Percentiles rank a stretch among this genome's conserved stretches.
These are phyloP conservation scores for Macaria liturata DNA, from an alignment of 2,888 invertebrate species.

Conservation along the genomic window DNA sequence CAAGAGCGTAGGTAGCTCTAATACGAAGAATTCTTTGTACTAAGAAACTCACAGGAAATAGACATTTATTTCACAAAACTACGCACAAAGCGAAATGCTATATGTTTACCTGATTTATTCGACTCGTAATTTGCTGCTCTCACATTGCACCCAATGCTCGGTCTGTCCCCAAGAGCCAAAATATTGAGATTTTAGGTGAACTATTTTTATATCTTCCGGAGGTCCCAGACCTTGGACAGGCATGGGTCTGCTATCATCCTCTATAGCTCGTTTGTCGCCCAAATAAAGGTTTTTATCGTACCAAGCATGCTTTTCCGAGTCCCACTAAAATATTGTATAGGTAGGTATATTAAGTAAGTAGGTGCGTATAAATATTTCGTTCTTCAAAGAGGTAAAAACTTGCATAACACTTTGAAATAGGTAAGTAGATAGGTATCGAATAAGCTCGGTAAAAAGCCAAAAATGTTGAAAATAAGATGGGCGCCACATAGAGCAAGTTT, in stretches of 20 bases:
- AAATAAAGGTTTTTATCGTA: constrained; percentile 81
- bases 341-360: too few species aligned
- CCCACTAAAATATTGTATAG: constrained; percentile 12
- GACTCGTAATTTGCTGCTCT: constrained; percentile 31
- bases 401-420: background rate
- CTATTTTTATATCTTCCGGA: constrained; percentile 56
- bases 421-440: background rate
- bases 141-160: constrained; percentile 61
- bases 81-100: background rate
- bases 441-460: too few species aligned
- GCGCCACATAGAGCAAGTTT: too few species aligned
- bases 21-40: too few species aligned
- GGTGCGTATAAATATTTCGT: background rate
- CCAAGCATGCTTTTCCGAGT: constrained; percentile 59
- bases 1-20: too few species aligned
- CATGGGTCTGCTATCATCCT: constrained; percentile 52
- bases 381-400: too few species aligned
- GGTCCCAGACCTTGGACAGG: constrained; percentile 56
- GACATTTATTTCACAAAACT: too few species aligned
- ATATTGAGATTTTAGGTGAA: constrained; percentile 55
- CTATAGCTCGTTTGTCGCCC: constrained; percentile 67
- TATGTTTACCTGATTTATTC: background rate
- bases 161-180: constrained; percentile 59
- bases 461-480: too few species aligned
- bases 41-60: too few species aligned